phyloP scores from a whole-genome alignment of 2,113 vertebrate genomes.

The Tringa solitaria region DNA sequence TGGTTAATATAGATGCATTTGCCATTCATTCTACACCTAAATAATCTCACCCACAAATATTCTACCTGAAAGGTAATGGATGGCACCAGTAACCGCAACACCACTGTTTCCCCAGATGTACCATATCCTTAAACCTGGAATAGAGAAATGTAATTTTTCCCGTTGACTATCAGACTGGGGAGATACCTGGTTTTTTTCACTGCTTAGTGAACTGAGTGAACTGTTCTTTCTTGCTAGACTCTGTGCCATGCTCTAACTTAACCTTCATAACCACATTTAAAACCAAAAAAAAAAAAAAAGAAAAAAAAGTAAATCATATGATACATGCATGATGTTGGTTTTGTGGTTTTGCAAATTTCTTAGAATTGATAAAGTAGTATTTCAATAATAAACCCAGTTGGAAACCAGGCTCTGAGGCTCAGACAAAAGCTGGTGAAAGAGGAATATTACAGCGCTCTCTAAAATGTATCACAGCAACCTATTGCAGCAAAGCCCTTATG shows the following conservation, averaged over 20 bases:
- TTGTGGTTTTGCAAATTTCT: background rate
- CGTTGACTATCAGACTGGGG: background rate
- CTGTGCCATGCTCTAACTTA: background rate
- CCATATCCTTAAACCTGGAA: background rate
- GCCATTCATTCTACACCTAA: background rate
- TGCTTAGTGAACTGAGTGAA: background rate
- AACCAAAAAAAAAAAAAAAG: background rate
- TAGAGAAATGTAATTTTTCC: background rate
- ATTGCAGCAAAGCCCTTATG: background rate
- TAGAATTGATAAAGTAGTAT: background rate
- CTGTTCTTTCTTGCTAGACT: background rate
- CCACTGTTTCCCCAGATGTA: background rate
- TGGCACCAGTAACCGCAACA: background rate
- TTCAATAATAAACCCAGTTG: background rate
- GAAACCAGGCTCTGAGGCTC: background rate
- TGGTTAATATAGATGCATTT: background rate
- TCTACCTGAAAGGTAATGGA: background rate
- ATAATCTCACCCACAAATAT: background rate
- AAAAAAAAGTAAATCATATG: background rate
- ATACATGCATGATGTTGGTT: background rate
- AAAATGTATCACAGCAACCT: background rate
- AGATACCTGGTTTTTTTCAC: rapidly evolving
- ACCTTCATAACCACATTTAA: background rate
- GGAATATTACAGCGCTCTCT: background rate
- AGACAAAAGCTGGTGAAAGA: background rate